Evolutionary conservation across 37 sponge, comb jelly and placozoan genomes (phyloP), one percentile per base, ranked within the genome.

Genomic region (Petrosia ficiformis): DNA sequence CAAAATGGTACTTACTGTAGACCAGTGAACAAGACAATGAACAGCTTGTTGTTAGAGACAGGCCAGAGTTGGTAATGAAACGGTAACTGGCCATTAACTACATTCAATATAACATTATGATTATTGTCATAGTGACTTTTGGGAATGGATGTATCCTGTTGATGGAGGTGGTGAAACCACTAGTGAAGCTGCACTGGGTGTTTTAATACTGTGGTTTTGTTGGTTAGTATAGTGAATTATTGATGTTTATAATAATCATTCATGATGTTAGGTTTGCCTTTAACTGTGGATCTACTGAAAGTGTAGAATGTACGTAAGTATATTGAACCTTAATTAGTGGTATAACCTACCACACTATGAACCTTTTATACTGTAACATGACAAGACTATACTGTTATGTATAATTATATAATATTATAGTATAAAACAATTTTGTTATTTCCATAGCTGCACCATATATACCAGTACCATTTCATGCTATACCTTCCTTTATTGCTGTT

Each of bases 211-310:
- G 61, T 95, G 96, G 96, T 88, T 90, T 42, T 79, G 83, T 29
- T 95, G 93, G 92, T 88, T 16, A 69, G 81, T 34, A 24, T 14
- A 19, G 54, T 48, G 54, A 48, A 48, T 48, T 48, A 48, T 48
- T 48, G 14, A 8, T 48, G 54, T 19, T 48, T 19, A 48, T 48
- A 19, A 48, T 36, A 25, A 71, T 37, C 26, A 5, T 11, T 70
- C 38, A n/a, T 78, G 4, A 33, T 71, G 0, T 22, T 21, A 80
- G 82, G 90, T 95, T 95, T 80, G 96, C 96, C 4, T 95, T 95
- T 83, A 95, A 95, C 72, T 95, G 96, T 72, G 96, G 96, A 0
- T 89, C 96, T 59, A 86, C 92, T 36, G 90, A 92, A 39, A 95
- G 90, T 70, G 78, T 95, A 56, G 79, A 84, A 32, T 65, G 94